Evolutionary conservation across 2,888 invertebrate genomes (phyloP).

Genomic region (Cinara cedri): DNA sequence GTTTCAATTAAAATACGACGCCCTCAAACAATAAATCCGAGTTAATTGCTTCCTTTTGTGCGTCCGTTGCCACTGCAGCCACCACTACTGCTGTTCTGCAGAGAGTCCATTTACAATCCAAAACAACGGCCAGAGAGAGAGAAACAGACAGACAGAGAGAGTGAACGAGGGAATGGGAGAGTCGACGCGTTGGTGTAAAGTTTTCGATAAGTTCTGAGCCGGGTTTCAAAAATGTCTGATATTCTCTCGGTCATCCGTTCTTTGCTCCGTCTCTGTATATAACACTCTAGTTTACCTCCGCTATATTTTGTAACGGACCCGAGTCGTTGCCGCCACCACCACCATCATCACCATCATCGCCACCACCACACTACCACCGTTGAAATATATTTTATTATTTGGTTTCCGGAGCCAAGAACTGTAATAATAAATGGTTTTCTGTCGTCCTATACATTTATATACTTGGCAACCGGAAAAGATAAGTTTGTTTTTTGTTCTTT

Average conservation of each 20-base stretch:
- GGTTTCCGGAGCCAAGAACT: conserved; percentile 52
- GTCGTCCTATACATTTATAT: conserved; percentile 32
- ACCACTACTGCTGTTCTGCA: not conserved
- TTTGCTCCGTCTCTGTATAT: not conserved
- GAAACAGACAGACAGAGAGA: not conserved
- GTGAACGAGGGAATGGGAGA: not conserved
- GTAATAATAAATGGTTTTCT: conserved; percentile 54
- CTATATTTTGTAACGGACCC: not conserved
- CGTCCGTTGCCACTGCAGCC: not conserved
- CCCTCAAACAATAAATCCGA: conserved; percentile 25
- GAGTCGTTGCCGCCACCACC: not conserved
- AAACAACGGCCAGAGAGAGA: conserved; percentile 26
- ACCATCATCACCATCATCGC: no score
- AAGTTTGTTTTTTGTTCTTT: conserved; percentile 33
- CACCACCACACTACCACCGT: not conserved
- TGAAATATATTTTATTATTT: conserved; percentile 47
- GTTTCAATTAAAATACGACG: conserved; percentile 46
- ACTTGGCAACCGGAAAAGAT: conserved; percentile 42
- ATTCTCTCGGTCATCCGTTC: conserved; percentile 21
- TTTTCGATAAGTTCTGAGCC: conserved; percentile 45
- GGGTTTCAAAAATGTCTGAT: conserved; percentile 45
- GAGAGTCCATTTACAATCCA: conserved; percentile 41
- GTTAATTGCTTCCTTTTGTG: conserved; percentile 41
- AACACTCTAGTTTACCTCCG: conserved; percentile 9
- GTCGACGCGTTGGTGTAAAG: conserved; percentile 13